Percentiles rank a stretch among this genome's conserved stretches.
These are phyloP conservation scores for Carassius auratus DNA, from an alignment of 2,113 vertebrate genomes.

Conservation along the genomic window DNA sequence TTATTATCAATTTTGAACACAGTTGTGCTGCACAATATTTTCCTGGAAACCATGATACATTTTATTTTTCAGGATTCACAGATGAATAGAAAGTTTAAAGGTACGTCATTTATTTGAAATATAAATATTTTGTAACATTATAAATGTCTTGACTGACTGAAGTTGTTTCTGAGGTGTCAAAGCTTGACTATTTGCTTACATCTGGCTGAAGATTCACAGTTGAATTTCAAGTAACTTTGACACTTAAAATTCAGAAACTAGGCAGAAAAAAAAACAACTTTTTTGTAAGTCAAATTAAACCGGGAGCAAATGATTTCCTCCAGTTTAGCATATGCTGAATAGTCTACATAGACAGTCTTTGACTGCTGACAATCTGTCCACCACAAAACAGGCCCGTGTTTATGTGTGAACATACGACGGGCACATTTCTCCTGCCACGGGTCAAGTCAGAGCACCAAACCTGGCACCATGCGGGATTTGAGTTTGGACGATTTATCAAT, in stretches of 20 bases:
- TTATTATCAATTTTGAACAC: not conserved
- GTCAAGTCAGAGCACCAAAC: conserved; percentile 74
- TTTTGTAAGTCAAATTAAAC: conserved; percentile 43
- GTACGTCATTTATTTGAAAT: not conserved
- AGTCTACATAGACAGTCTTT: not conserved
- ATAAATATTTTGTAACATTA: not conserved
- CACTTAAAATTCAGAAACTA: conserved; percentile 16
- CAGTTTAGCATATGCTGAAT: conserved; percentile 31
- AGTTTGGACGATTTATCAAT: conserved; percentile 82
- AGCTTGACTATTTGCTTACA: not conserved
- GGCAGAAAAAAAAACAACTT: not conserved
- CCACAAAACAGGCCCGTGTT: not conserved
- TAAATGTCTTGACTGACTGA: not conserved
- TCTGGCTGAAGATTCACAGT: not conserved
- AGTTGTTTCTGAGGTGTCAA: not conserved
- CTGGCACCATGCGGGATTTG: conserved; percentile 74
- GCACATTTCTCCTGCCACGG: conserved; percentile 64
- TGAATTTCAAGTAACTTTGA: conserved; percentile 14
- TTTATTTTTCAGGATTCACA: not conserved
- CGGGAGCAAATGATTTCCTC: conserved; percentile 5
- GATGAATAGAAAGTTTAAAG: too few species aligned
- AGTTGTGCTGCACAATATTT: not conserved
- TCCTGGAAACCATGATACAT: not conserved
- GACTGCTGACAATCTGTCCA: conserved; percentile 34
- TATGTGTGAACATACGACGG: not conserved